Evolutionary conservation across 2,113 vertebrate species (phyloP), one percentile per base, ranked within the genome.

Genomic region (Alexandromys fortis): DNA sequence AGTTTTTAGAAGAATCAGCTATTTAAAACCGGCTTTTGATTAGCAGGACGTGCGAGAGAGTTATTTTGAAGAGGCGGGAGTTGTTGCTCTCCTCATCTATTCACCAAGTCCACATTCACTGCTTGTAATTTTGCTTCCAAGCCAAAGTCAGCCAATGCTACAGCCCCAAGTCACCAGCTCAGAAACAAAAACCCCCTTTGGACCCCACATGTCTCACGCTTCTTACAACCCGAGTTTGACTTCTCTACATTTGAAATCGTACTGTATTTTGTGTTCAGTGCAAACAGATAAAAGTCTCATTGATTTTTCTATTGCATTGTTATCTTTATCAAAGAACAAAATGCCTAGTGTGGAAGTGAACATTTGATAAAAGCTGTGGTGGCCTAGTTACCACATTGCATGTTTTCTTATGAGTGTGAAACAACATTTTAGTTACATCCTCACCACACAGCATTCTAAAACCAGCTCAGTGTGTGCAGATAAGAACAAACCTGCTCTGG

Each of bases 301-400:
- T 89, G 75, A 94, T 76, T 92, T 63, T 90, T 85, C 75, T 85
- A 13, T 35, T 79, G 8, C 3, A 73, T 33, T 85, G 17, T 63
- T 88, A 61, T 67, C 65, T 89, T 95, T 78, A 30, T 55, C 94
- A 81, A 94, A 77, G 12, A 77, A 49, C 81, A 89, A 72, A 94
- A 67, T 52, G 33, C 22, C 65, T 86, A 55, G 19, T 72, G 75
- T 72, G 30, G 16, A 92, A 63, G 49, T 63, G 61, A 89, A 17
- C 17, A 76, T n/a, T 82, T 75, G 61, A 42, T 24, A 70, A 65
- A 92, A 95, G 73, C 9, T 73, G 47, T 33, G 5, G 67, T 67
- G 17, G 42, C 11, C 11, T 55, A 38, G 26, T 55, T 35, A 21
- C 26, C 75, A 45, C 42, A 49, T 13, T 38, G 45, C 35, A 82